Evolutionary conservation across 2,888 invertebrate genomes (phyloP), one percentile per base, ranked within the genome.

Genomic region (Eristalis pertinax): DNA sequence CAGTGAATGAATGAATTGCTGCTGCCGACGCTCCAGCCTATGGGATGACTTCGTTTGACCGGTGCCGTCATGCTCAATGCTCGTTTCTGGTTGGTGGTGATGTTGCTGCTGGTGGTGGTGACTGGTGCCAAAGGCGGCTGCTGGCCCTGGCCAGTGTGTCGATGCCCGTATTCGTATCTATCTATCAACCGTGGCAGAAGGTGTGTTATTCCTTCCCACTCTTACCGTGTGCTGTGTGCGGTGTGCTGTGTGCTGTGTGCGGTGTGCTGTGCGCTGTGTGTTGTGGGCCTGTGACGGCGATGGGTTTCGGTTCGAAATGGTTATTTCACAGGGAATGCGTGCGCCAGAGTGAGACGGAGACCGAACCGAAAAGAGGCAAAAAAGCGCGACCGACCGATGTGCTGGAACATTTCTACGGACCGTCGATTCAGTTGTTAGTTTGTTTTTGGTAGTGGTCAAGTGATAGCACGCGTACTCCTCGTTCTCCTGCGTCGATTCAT

Each of bases 391-490:
- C 79, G 79, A 76, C 67, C 70, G 70, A 69, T 72, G 79, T 83
- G 75, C 83, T 87, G 86, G 86, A 83, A 87, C 86, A 75, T 83
- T 87, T 87, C 83, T 84, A 83, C 76, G 79, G 84, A 72, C 72
- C 65, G 72, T 73, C 86, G 86, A 87, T 87, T 84, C 84, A 87
- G 87, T 87, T 80, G 87, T 87, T 87, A 87, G 87, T 87, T 87
- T 80, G 84, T 84, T 83, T 84, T 87, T 84, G 83, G 87, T 87
- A 64, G 79, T 87, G 87, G 83, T 87, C 83, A 87, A 83, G 87
- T 68, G 79, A 84, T 84, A 87, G 83, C 84, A 87, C 87, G 83
- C 80, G 79, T 77, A 76, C 83, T 79, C 50, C 62, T 62, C 62
- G 78, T 69, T 81, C 73, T 64, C 68, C 50, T 50, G 50, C 50